These are phyloP conservation scores for Pristis pectinata DNA, from an alignment of 2,797 vertebrate species.

Conservation along the genomic window DNA sequence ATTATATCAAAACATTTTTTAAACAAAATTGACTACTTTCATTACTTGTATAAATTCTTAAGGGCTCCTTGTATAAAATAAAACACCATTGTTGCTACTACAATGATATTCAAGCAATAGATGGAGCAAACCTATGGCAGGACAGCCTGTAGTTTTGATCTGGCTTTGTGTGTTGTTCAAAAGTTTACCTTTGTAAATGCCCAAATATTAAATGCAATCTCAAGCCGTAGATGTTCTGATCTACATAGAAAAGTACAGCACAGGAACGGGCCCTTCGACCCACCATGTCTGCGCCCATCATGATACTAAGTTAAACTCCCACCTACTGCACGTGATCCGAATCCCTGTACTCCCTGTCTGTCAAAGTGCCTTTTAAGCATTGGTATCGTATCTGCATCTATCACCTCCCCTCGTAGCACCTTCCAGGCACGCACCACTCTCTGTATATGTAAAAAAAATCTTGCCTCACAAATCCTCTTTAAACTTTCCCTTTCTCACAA, in stretches of 20 bases:
- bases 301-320: too few relatives aligned
- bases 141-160: background rate
- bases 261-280: too few relatives aligned
- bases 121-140: background rate
- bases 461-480: too few relatives aligned
- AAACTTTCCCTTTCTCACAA: too few relatives aligned
- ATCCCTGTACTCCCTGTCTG: too few relatives aligned
- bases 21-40: background rate
- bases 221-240: background rate
- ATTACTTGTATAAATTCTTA: background rate
- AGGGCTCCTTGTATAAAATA: background rate
- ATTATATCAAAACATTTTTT: background rate
- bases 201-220: background rate
- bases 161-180: background rate
- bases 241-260: background rate
- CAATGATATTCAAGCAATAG: background rate
- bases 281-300: too few relatives aligned
- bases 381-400: too few relatives aligned
- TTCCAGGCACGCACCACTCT: too few relatives aligned
- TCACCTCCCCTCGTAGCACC: too few relatives aligned
- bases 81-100: background rate
- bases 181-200: background rate
- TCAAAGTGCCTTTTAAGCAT: too few relatives aligned
- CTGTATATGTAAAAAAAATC: too few relatives aligned
- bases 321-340: too few relatives aligned